Evolutionary conservation across 2,888 invertebrate genomes (phyloP).

Genomic region (Nemurella pictetii): DNA sequence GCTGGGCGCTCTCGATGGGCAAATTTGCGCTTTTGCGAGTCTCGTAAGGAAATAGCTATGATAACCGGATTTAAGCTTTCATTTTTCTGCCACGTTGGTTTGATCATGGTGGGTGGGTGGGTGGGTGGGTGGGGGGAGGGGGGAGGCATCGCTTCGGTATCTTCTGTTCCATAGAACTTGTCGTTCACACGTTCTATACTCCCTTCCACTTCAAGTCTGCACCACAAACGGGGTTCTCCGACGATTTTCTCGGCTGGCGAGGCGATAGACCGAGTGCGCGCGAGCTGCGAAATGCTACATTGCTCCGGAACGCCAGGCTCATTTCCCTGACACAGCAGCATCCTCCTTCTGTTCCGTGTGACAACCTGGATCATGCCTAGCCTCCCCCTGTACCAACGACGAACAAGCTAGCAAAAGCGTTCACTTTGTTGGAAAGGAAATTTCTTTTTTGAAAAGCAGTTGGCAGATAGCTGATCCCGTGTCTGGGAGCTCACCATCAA

Average conservation of each 20-base stretch:
- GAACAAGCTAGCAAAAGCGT: background rate
- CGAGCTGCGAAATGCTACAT: no score
- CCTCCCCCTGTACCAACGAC: background rate
- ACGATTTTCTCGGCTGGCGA: no score
- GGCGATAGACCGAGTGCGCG: no score
- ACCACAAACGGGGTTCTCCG: no score
- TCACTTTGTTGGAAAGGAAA: background rate
- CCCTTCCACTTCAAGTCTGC: no score
- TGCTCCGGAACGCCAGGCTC: no score
- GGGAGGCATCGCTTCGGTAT: no score
- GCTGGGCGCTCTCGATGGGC: background rate
- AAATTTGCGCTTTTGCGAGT: conserved; percentile 38
- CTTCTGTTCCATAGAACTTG: no score
- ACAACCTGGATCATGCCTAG: background rate
- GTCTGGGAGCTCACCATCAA: conserved; percentile 1
- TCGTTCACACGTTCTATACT: no score
- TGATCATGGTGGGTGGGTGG: conserved; percentile 49
- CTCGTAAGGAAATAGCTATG: conserved; percentile 54
- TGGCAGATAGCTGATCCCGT: conserved; percentile 1
- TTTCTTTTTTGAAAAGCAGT: conserved; percentile 15
- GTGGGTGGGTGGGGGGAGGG: no score
- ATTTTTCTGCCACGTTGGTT: conserved; percentile 58
- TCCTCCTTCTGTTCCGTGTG: background rate
- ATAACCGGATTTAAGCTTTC: conserved; percentile 59
- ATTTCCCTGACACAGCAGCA: no score